Conservation (phyloP, 1,140 invertebrate genomes). For the Gerris buenoi region DNA sequence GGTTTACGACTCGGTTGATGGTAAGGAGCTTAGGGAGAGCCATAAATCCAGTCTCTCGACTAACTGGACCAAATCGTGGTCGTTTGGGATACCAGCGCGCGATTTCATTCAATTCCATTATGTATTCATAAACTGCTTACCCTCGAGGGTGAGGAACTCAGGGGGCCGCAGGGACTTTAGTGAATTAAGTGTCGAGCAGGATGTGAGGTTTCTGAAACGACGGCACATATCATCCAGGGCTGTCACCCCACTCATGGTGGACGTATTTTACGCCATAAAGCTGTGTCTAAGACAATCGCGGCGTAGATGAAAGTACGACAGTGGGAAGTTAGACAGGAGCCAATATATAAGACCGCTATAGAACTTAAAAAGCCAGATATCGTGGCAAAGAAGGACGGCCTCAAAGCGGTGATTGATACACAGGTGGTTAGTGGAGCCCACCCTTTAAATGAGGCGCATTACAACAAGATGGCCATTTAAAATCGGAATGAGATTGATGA, state of each 20-base stretch:
- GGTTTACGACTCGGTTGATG: neutral
- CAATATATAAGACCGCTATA: neutral
- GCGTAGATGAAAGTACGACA: neutral
- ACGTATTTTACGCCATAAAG: slow-evolving; percentile 26
- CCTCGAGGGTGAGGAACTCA: slow-evolving; percentile 16
- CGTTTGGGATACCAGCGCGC: slow-evolving; percentile 9
- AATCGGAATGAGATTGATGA: no score
- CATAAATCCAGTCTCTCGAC: neutral
- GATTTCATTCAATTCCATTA: slow-evolving; percentile 19
- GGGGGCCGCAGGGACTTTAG: slow-evolving; percentile 14
- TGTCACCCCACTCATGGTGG: slow-evolving; percentile 28
- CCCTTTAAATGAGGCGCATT: neutral
- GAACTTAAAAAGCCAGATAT: neutral
- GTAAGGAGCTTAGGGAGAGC: neutral
- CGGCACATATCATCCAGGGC: slow-evolving; percentile 27
- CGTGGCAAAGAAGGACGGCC: neutral
- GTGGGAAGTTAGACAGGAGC: neutral
- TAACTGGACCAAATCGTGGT: neutral
- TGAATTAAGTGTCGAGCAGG: slow-evolving; percentile 24
- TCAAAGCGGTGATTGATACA: neutral
- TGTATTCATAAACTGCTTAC: slow-evolving; percentile 17
- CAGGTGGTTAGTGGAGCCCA: neutral
- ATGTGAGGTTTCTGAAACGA: slow-evolving; percentile 25
- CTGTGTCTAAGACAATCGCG: slow-evolving; percentile 12
- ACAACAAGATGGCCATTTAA: no score